Evolutionary conservation across 2,888 invertebrate species (phyloP), one percentile per base, ranked within the genome.

Genomic region (Leucania comma): DNA sequence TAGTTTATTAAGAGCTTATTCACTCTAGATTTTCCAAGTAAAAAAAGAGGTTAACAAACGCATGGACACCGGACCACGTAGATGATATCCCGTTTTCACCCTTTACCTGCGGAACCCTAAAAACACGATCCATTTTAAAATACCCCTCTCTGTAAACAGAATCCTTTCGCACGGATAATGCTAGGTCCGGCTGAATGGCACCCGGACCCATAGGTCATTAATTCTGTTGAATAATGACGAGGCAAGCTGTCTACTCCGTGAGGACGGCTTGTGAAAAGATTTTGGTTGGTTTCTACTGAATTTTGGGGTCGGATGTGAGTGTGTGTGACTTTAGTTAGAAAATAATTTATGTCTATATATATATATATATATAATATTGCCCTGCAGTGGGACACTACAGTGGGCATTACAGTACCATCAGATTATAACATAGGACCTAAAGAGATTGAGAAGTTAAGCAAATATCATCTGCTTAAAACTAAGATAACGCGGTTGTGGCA

Each of bases 211-310:
- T 80, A 78, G 82, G 82, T 72, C 78, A 80, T 82, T 83, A 74
- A 84, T 83, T 78, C 78, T 77, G 22, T 60, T 78, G 85, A 84
- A 84, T 82, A 82, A 83, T 83, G 72, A 60, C 61, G 29, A 17
- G 48, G 56, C 50, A 5, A 6, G 14, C 22, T 17, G 67, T 42
- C 38, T 46, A n/a, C 51, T n/a, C 9, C 1, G 10, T 54, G 10
- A 26, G 29, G 26, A 32, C 42, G 14, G 64, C 35, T 66, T 66
- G 61, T 56, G 53, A 29, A 10, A 61, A 59, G 35, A 54, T 62
- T 65, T 61, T 46, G 48, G 26, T 14, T 8, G 48, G 42, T 61
- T 64, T 22, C 4, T 8, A n/a, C 22, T 9, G 17, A 32, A 24
- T 46, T 66, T 51, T 22, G 20, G n/a, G 29, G 38, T 53, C n/a